A percentile compares a stretch with the other conserved stretches of the same genome.
These are phyloP conservation scores for Cybosia mesomella DNA, from an alignment of 2,888 invertebrate genomes.

Conservation along the genomic window DNA sequence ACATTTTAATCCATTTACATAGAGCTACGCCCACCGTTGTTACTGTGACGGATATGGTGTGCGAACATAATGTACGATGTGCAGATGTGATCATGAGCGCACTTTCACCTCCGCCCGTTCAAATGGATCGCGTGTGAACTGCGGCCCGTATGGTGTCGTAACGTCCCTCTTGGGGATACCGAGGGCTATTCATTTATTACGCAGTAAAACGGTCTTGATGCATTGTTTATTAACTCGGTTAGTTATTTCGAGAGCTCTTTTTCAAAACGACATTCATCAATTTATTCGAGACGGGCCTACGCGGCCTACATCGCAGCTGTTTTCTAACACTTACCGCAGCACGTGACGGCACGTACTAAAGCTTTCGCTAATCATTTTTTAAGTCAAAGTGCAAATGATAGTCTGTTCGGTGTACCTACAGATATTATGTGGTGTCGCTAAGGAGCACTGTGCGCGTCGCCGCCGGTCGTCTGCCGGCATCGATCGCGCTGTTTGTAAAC, in stretches of 20 bases:
- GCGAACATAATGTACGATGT: conserved; percentile 57
- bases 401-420: conserved; percentile 29
- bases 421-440: conserved; percentile 24
- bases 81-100: conserved; percentile 63
- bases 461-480: conserved; percentile 68
- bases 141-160: conserved; percentile 62
- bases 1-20: conserved; percentile 45
- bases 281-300: conserved; percentile 26
- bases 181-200: conserved; percentile 53
- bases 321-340: conserved; percentile 31
- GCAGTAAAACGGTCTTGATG: conserved; percentile 48
- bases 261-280: conserved; percentile 34
- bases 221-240: conserved; percentile 47
- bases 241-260: conserved; percentile 30
- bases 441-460: conserved; percentile 40
- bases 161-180: conserved; percentile 57
- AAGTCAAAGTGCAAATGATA: conserved; percentile 29
- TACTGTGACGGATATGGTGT: conserved; percentile 58
- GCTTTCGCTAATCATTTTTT: conserved; percentile 48
- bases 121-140: conserved; percentile 68
- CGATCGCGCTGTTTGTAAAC: conserved; percentile 84
- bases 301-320: conserved; percentile 33
- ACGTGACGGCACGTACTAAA: conserved; percentile 46
- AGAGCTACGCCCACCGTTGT: conserved; percentile 64
- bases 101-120: conserved; percentile 79